These are phyloP conservation scores for Dendroctonus valens DNA, from an alignment of 1,140 invertebrate species.

Conservation along the genomic window DNA sequence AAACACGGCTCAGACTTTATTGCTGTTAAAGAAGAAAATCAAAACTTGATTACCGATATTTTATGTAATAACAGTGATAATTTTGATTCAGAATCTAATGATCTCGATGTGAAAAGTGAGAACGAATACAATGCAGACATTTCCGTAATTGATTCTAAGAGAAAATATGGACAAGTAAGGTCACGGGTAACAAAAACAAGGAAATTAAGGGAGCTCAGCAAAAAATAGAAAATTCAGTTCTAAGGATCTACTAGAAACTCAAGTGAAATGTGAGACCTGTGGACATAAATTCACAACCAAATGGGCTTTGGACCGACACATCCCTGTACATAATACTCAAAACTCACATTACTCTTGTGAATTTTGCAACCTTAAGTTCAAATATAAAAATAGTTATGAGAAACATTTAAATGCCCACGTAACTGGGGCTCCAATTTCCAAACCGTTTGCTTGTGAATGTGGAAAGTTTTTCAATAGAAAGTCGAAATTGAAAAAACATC, in stretches of 20 bases:
- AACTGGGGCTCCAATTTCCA: conserved; percentile 1
- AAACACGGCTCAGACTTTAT: not conserved
- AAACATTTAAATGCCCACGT: conserved; percentile 24
- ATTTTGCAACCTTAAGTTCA: conserved; percentile 19
- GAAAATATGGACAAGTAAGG: too few relatives aligned
- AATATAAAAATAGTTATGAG: conserved; percentile 27
- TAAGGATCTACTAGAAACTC: conserved; percentile 4
- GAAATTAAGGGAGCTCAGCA: too few relatives aligned
- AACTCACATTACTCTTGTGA: conserved; percentile 17
- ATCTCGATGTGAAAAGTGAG: too few relatives aligned
- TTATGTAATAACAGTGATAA: too few relatives aligned
- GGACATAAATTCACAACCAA: conserved; percentile 21
- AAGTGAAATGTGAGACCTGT: conserved; percentile 24
- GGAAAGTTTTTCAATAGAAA: conserved; percentile 29
- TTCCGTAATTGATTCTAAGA: too few relatives aligned
- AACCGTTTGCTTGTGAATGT: conserved; percentile 30
- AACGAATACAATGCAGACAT: too few relatives aligned
- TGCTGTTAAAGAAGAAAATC: conserved; percentile 10
- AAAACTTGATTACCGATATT: not conserved
- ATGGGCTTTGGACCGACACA: conserved; percentile 24
- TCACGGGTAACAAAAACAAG: too few relatives aligned
- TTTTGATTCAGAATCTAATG: too few relatives aligned
- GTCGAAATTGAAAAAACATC: conserved; percentile 23
- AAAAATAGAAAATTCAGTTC: not conserved
- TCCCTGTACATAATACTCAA: conserved; percentile 12